Evolutionary conservation across 2,888 invertebrate genomes (phyloP).

Genomic region (Mantis religiosa): DNA sequence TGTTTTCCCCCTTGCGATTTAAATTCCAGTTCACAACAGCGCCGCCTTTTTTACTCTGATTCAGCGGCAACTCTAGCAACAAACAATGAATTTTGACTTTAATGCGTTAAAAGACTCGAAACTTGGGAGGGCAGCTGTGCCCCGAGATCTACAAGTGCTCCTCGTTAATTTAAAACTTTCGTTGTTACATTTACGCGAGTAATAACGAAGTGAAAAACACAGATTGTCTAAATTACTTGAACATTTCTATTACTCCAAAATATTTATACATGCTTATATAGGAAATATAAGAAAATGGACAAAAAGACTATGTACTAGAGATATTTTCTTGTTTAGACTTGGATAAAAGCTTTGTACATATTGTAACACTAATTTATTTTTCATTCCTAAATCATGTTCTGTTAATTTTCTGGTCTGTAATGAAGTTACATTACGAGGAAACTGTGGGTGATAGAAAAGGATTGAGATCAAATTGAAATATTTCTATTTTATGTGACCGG

Average conservation of each 20-base stretch:
- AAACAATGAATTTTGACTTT: background rate
- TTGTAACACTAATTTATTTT: too few species aligned
- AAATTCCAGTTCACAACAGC: background rate
- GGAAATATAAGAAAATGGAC: too few species aligned
- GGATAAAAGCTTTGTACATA: too few species aligned
- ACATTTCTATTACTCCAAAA: background rate
- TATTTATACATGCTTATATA: too few species aligned
- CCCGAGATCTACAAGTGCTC: background rate
- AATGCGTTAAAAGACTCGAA: background rate
- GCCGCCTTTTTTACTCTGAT: background rate
- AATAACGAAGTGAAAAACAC: background rate
- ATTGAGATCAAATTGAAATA: too few species aligned
- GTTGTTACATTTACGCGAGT: background rate
- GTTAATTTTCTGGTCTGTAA: too few species aligned
- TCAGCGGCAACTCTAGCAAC: background rate
- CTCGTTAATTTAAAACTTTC: background rate
- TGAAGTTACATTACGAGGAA: too few species aligned
- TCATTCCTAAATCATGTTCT: too few species aligned
- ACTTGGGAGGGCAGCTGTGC: background rate
- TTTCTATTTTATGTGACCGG: too few species aligned
- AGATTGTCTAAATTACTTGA: background rate
- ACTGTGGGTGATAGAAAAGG: too few species aligned
- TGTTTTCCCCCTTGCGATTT: background rate
- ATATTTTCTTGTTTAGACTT: too few species aligned
- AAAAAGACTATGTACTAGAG: too few species aligned